Conservation (phyloP, 2,113 vertebrate genomes). For the Paradoxurus hermaphroditus region DNA sequence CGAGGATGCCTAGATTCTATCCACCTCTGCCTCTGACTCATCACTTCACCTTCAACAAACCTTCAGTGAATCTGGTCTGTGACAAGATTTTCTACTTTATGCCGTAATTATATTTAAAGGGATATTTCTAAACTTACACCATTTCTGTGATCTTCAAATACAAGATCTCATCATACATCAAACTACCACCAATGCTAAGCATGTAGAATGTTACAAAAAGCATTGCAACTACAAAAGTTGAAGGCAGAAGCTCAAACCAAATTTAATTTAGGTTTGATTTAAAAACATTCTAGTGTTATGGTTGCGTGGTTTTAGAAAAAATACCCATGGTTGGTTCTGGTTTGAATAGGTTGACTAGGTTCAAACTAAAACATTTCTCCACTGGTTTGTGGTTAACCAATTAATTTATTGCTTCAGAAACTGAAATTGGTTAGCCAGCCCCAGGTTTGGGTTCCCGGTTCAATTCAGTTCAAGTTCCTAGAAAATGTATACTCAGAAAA, state of each 20-base stretch:
- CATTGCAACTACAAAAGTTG: background rate
- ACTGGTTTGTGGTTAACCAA: background rate
- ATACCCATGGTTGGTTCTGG: background rate
- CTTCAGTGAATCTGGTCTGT: background rate
- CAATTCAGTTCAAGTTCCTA: background rate
- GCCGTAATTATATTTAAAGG: background rate
- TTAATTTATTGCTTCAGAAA: background rate
- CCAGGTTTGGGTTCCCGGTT: background rate
- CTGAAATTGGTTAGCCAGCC: background rate
- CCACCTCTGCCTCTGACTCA: background rate
- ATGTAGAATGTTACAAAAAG: background rate
- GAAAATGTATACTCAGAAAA: background rate
- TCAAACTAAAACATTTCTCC: background rate
- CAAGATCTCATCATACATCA: background rate
- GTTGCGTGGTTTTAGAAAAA: background rate
- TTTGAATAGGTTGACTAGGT: background rate
- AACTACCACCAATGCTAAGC: background rate
- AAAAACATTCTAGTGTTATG: background rate
- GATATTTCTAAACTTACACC: background rate
- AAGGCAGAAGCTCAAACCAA: background rate
- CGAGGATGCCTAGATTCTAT: rapidly evolving
- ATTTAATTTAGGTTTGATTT: background rate
- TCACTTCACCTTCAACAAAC: background rate
- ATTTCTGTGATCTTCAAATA: background rate
- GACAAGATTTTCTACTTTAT: background rate